A percentile compares a stretch with the other conserved stretches of the same genome.
These are phyloP conservation scores for Malurus leucopterus DNA, from an alignment of 2,797 vertebrate genomes.

Conservation along the genomic window DNA sequence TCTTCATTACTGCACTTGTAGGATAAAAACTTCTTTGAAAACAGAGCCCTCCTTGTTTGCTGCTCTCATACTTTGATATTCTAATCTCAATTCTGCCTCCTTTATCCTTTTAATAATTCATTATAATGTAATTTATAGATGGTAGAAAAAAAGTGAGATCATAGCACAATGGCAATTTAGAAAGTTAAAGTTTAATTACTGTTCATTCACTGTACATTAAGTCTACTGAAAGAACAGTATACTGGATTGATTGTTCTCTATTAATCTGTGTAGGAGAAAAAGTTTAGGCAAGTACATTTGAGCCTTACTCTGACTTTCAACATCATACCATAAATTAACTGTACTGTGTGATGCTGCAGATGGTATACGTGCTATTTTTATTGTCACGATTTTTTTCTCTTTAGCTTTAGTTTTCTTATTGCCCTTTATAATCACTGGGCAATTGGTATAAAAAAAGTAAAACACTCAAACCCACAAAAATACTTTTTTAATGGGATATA, in stretches of 20 bases:
- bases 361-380: slow-evolving; percentile 4
- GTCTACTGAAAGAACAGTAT: not conserved
- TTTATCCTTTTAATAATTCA: slow-evolving; percentile 16
- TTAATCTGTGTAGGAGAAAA: slow-evolving; percentile 10
- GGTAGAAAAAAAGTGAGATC: not conserved
- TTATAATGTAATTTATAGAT: slow-evolving; percentile 9
- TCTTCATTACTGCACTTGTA: not conserved
- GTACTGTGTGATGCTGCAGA: not conserved
- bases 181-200: slow-evolving; percentile 36
- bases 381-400: not conserved
- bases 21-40: slow-evolving; percentile 11
- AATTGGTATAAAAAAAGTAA: not conserved
- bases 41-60: not conserved
- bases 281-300: not conserved
- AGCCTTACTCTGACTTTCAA: slow-evolving; percentile 2
- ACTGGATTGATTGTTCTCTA: slow-evolving; percentile 21
- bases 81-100: not conserved
- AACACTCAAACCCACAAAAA: not conserved
- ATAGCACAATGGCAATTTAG: slow-evolving; percentile 9
- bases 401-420: not conserved
- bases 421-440: not conserved
- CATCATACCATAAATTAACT: not conserved
- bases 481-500: not conserved
- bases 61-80: slow-evolving; percentile 18
- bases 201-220: slow-evolving; percentile 2